These are phyloP conservation scores for Gnathonemus longibarbis DNA, from an alignment of 2,113 vertebrate genomes.

Conservation along the genomic window DNA sequence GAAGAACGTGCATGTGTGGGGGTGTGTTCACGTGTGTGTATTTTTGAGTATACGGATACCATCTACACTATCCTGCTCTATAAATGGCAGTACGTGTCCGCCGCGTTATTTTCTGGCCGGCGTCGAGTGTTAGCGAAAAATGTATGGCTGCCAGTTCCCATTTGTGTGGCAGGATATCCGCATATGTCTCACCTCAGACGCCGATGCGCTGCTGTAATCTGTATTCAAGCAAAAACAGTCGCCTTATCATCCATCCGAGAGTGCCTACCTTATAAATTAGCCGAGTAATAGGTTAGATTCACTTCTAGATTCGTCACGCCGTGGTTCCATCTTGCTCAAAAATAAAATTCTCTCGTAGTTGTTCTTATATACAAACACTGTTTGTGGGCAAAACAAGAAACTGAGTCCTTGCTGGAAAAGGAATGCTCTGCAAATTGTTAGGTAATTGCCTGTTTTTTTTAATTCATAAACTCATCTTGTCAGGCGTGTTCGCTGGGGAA, in stretches of 20 bases:
- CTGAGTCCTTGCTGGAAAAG: neutral
- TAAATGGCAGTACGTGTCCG: neutral
- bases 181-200: neutral
- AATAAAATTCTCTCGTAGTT: neutral
- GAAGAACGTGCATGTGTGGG: neutral
- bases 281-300: neutral
- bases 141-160: neutral
- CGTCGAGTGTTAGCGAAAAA: neutral
- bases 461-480: neutral
- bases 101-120: neutral
- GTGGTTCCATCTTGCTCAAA: neutral
- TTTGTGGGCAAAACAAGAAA: neutral
- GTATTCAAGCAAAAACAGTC: conserved; percentile 4
- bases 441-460: neutral
- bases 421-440: neutral
- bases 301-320: neutral
- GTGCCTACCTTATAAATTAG: neutral
- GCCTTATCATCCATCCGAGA: neutral
- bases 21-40: neutral
- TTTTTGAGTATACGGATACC: neutral
- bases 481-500: neutral
- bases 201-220: neutral
- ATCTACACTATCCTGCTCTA: neutral
- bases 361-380: neutral
- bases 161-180: neutral